Conservation (phyloP, 2,113 vertebrate genomes). For the Rhizomys pruinosus region DNA sequence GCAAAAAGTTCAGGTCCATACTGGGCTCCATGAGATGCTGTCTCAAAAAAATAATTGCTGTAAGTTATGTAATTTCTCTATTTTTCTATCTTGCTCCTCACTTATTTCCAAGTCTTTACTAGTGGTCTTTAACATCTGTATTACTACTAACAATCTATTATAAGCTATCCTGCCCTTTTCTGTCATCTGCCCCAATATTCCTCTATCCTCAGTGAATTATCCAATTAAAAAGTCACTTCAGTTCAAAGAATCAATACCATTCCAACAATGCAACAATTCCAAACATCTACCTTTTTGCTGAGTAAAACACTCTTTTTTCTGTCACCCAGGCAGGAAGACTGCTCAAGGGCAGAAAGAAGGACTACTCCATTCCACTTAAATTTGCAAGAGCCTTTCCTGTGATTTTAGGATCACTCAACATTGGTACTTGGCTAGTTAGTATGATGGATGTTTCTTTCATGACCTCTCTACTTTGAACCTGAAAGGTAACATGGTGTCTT, state of each 20-base stretch:
- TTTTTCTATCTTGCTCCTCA: not conserved
- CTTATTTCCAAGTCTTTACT: not conserved
- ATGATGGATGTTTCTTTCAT: not conserved
- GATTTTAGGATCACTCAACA: not conserved
- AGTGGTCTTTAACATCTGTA: not conserved
- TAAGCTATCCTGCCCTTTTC: not conserved
- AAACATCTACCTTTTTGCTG: not conserved
- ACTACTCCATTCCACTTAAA: not conserved
- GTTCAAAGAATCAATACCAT: not conserved
- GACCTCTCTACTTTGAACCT: constrained; percentile 36
- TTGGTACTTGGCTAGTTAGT: not conserved
- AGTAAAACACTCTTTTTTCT: not conserved
- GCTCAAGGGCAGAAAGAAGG: not conserved
- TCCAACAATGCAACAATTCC: not conserved
- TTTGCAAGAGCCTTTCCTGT: rapidly evolving
- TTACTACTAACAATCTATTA: not conserved
- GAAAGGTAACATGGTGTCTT: not conserved
- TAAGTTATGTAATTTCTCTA: not conserved
- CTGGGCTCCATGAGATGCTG: not conserved
- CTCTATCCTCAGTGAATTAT: not conserved
- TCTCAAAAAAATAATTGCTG: not conserved
- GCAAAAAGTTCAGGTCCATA: not conserved
- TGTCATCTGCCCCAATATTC: not conserved
- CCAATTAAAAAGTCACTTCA: not conserved
- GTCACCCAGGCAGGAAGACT: not conserved